Percentiles rank a stretch among this genome's conserved stretches.
Conservation (phyloP, 2,888 invertebrate species). For the Macrosoma leucophasiata region DNA sequence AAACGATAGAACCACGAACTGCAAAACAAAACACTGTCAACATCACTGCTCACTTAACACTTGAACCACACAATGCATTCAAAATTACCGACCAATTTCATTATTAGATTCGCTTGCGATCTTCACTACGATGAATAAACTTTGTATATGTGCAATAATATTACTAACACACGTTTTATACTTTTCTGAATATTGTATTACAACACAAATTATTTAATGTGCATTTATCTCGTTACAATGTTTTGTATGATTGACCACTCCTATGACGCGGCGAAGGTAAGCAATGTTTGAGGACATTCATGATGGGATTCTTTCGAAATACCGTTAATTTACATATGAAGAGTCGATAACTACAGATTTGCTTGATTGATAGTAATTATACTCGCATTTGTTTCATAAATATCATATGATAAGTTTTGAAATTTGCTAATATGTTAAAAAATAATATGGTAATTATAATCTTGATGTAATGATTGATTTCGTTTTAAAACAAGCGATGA, state of each 20-base stretch:
- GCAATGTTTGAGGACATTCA: slow-evolving; percentile 47
- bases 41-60: slow-evolving; percentile 20
- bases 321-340: slow-evolving; percentile 41
- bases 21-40: slow-evolving; percentile 30
- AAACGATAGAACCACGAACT: slow-evolving; percentile 60
- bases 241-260: slow-evolving; percentile 53
- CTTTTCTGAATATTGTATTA: slow-evolving; percentile 52
- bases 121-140: slow-evolving; percentile 37
- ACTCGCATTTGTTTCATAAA: slow-evolving; percentile 20
- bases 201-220: slow-evolving; percentile 51
- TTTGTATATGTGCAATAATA: slow-evolving; percentile 45
- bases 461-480: too few species aligned
- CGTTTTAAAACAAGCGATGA: too few species aligned
- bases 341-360: slow-evolving; percentile 31
- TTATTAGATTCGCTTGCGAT: slow-evolving; percentile 35
- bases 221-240: slow-evolving; percentile 47
- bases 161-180: slow-evolving; percentile 54
- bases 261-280: slow-evolving; percentile 45
- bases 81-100: slow-evolving; percentile 52
- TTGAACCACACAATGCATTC: slow-evolving; percentile 15
- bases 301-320: slow-evolving; percentile 44
- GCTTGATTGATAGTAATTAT: slow-evolving; percentile 40
- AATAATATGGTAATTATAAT: too few species aligned
- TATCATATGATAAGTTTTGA: too few species aligned
- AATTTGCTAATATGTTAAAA: too few species aligned